Evolutionary conservation across 2,113 vertebrate species (phyloP).

Genomic region (Sterrhoptilus dennistouni): DNA sequence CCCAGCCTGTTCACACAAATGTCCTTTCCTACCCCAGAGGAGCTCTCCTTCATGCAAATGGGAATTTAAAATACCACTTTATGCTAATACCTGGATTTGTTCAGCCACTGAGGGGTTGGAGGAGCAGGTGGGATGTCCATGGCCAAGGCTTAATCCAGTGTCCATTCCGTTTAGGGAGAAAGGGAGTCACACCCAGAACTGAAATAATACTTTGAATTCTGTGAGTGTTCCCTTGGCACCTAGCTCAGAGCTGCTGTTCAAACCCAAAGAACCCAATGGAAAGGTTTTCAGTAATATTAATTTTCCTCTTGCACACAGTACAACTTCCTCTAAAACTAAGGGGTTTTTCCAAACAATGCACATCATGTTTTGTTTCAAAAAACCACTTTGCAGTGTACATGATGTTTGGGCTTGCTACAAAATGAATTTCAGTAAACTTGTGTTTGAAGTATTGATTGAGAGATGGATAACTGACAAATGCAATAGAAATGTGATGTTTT

Average conservation of each 20-base stretch:
- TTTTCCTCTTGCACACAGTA: neutral
- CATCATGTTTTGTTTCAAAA: neutral
- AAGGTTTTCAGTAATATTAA: neutral
- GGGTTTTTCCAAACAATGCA: neutral
- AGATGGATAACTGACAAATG: neutral
- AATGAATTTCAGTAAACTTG: neutral
- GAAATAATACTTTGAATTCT: neutral
- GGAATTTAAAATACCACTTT: neutral
- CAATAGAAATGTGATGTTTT: neutral
- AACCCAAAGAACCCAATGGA: neutral
- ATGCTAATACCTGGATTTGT: fast-evolving
- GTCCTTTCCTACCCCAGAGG: neutral
- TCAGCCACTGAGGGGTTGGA: neutral
- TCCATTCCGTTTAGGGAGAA: neutral
- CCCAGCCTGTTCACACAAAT: neutral
- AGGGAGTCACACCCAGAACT: neutral
- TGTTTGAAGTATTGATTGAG: neutral
- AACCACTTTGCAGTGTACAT: neutral
- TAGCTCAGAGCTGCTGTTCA: neutral
- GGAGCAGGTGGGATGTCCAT: neutral
- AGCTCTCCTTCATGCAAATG: neutral
- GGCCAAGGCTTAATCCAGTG: fast-evolving
- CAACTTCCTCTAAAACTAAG: neutral
- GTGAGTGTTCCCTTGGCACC: neutral
- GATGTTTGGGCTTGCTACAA: neutral